A percentile compares a stretch with the other conserved stretches of the same genome.
Conservation (phyloP, 2,797 vertebrate genomes). For the Rhinophrynus dorsalis region DNA sequence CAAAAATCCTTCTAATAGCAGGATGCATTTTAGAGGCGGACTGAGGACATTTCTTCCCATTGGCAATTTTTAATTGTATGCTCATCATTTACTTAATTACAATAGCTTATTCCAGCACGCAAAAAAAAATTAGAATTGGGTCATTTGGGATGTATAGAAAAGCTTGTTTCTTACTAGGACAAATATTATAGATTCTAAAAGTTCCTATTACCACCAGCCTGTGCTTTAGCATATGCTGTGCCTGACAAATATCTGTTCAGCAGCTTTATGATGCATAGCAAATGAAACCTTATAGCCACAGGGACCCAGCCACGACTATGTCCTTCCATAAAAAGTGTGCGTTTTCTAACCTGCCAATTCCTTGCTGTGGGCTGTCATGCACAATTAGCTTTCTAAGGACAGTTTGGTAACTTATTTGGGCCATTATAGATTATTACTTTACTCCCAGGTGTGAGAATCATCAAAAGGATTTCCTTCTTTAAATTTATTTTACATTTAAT, state of each 20-base stretch:
- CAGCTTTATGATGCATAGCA: constrained; percentile 77
- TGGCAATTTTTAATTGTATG: constrained; percentile 37
- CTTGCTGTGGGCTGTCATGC: constrained; percentile 72
- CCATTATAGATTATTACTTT: constrained; percentile 74
- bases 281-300: constrained; percentile 70
- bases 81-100: constrained; percentile 40
- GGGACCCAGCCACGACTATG: constrained; percentile 68
- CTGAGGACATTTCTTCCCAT: constrained; percentile 41
- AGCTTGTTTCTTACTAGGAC: constrained; percentile 53
- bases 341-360: constrained; percentile 70
- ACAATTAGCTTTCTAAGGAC: constrained; percentile 80
- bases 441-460: constrained; percentile 72
- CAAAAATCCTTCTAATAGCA: constrained; percentile 12
- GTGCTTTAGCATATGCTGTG: constrained; percentile 48
- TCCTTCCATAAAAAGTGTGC: constrained; percentile 69
- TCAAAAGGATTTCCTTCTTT: constrained; percentile 59
- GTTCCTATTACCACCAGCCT: constrained; percentile 32
- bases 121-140: constrained; percentile 32
- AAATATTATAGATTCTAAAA: constrained; percentile 50
- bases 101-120: constrained; percentile 27
- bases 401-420: constrained; percentile 79
- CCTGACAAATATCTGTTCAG: constrained; percentile 70
- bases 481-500: constrained; percentile 24
- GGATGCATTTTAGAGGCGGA: constrained; percentile 3
- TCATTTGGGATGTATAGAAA: constrained; percentile 45